Base-by-base conservation (phyloP, 92 coral and sea anemone genomes). In the Porites rus region DNA sequence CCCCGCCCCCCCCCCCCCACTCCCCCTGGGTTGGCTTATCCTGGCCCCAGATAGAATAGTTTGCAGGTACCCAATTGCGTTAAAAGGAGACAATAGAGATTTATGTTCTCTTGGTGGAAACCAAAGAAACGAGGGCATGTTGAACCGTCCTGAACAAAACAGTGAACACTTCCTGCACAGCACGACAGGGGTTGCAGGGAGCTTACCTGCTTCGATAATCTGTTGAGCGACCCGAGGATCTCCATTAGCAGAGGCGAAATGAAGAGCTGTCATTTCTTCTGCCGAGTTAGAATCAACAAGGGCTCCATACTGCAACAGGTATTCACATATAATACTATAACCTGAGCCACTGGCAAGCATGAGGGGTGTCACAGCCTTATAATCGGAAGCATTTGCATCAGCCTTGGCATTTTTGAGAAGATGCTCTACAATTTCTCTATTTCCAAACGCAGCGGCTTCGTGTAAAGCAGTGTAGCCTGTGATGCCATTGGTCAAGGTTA, bases 241-340 rank as follows among this genome's bases (percentile, higher is more conserved):
- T 28, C 73, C 76, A n/a, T 84, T 81, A 59, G 86, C 59, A 10
- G 93, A 52, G 10, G 93, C 88, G 72, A 87, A 78, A 18, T 90
- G 93, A 14, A 90, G 91, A 5, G 88, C 91, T n/a, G 83, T 81
- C 76, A 90, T 76, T 51, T 65, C 90, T 21, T 87, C 93, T 73
- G 79, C 88, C 1, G 93, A 69, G 25, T 66, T 74, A 22, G 28
- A 2, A 81, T 86, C 93, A 70, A 87, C 85, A 13, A 52, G 54
- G 28, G 93, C 93, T n/a, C 93, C 93, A 54, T 53, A 63, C 66
- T 76, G 86, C 70, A 90, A 77, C 25, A 90, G 72, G 28, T 68
- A 69, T 22, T 82, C 60, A 8, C 93, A 82, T 56, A 90, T 82
- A 4, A 56, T 80, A 6, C 72, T 50, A 58, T 70, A n/a, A 18